phyloP scores from a whole-genome alignment of 2,113 vertebrate genomes.

The Stomatorhinus ivindoensis region DNA sequence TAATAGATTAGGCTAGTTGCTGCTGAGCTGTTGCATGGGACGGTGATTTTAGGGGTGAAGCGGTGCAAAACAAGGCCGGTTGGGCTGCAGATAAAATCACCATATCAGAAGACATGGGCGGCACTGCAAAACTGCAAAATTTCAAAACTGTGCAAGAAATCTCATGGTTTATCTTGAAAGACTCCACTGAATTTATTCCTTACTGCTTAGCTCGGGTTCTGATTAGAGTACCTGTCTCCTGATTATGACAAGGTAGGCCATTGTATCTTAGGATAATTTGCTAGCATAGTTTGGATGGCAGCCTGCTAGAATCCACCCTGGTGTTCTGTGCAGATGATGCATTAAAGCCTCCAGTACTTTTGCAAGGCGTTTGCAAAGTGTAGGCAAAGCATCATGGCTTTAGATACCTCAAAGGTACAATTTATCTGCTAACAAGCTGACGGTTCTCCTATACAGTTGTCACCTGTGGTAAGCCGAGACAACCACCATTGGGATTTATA shows the following conservation, averaged over 20 bases:
- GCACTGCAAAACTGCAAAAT: slow-evolving; percentile 1
- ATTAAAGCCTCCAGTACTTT: not conserved
- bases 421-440: not conserved
- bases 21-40: slow-evolving; percentile 41
- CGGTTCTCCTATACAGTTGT: not conserved
- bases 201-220: not conserved
- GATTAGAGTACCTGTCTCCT: not conserved
- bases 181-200: not conserved
- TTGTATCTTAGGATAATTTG: not conserved
- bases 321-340: not conserved
- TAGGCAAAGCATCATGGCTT: not conserved
- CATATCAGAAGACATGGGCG: slow-evolving; percentile 50
- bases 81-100: slow-evolving; percentile 45
- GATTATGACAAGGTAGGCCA: not conserved
- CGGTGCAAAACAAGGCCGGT: slow-evolving; percentile 41
- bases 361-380: not conserved
- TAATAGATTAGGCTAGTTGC: slow-evolving; percentile 37
- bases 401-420: not conserved
- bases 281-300: not conserved
- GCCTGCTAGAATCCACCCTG: not conserved
- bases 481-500: not conserved
- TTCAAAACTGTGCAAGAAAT: not conserved
- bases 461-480: not conserved
- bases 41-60: slow-evolving; percentile 47
- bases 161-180: not conserved